These are phyloP conservation scores for Tangara arthus DNA, from an alignment of 2,797 vertebrate genomes.

Conservation along the genomic window DNA sequence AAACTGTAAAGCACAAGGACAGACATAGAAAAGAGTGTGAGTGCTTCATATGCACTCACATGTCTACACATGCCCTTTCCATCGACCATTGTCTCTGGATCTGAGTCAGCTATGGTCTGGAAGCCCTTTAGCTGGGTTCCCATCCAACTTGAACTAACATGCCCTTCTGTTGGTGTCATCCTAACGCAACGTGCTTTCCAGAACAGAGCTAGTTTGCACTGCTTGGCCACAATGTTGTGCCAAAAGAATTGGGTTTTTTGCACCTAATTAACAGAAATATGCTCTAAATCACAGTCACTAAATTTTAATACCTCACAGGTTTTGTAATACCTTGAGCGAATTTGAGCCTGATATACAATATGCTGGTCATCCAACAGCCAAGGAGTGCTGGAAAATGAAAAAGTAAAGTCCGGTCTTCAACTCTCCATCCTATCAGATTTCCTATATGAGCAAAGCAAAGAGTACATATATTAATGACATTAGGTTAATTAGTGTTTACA, in stretches of 20 bases:
- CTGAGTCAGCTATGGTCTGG: neutral
- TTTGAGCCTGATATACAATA: neutral
- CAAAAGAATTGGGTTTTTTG: neutral
- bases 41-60: neutral
- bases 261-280: neutral
- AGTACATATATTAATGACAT: neutral
- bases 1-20: neutral
- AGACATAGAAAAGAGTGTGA: neutral
- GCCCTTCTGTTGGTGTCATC: neutral
- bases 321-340: neutral
- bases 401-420: neutral
- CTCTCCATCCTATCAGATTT: neutral
- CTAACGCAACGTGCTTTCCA: neutral
- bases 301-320: neutral
- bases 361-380: neutral
- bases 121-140: neutral
- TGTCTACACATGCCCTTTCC: neutral
- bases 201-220: neutral
- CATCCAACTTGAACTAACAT: neutral
- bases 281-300: neutral
- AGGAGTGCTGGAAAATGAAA: neutral
- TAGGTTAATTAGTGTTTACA: neutral
- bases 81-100: fast-evolving
- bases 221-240: neutral
- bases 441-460: neutral